Conservation (phyloP, 2,888 invertebrate species). For the Sturmia bella region DNA sequence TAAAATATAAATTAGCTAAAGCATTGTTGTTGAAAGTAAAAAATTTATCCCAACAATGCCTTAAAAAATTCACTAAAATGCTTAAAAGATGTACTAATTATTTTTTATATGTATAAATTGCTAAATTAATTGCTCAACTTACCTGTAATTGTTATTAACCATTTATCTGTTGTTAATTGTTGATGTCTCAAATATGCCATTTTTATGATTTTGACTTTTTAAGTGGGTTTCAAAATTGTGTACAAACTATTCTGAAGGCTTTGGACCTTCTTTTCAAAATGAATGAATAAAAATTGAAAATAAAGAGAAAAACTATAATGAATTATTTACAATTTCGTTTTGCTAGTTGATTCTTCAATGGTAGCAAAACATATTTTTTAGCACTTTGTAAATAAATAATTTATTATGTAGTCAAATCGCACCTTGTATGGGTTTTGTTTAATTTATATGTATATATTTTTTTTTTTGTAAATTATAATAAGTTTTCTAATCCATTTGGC, state of each 20-base stretch:
- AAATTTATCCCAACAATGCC: no score
- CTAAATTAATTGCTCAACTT: slow-evolving; percentile 71
- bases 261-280: slow-evolving; percentile 18
- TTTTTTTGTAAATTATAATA: background rate
- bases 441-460: background rate
- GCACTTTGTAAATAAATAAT: background rate
- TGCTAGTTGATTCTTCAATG: slow-evolving; percentile 13
- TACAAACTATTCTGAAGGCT: slow-evolving; percentile 58
- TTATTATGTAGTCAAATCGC: slow-evolving; percentile 32
- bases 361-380: slow-evolving; percentile 13
- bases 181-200: slow-evolving; percentile 62
- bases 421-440: slow-evolving; percentile 24
- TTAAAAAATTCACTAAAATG: no score
- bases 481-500: slow-evolving; percentile 9
- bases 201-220: slow-evolving; percentile 44
- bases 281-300: slow-evolving; percentile 51
- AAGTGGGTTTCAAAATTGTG: slow-evolving; percentile 30
- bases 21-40: no score
- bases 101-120: background rate
- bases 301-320: slow-evolving; percentile 50
- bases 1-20: no score
- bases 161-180: slow-evolving; percentile 71
- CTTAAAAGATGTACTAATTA: background rate
- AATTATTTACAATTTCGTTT: slow-evolving; percentile 38
- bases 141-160: slow-evolving; percentile 79